Conservation (phyloP, 2,888 invertebrate species). For the Pycnomerus fuliginosus region DNA sequence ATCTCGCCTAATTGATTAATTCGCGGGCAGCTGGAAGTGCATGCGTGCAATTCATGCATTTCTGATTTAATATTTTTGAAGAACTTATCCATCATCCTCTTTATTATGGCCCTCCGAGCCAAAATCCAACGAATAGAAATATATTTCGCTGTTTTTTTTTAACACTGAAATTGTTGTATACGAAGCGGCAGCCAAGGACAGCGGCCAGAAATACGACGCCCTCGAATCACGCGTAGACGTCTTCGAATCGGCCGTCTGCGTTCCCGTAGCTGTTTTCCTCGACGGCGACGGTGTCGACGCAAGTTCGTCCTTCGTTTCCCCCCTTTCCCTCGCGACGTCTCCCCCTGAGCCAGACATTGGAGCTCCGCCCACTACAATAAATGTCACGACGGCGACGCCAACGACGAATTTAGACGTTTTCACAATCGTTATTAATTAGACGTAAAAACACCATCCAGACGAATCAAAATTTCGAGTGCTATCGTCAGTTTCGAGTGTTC, state of each 20-base stretch:
- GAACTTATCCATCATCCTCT: background rate
- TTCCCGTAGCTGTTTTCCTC: no score
- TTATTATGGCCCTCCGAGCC: background rate
- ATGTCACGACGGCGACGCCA: slow-evolving; percentile 11
- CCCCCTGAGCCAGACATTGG: slow-evolving; percentile 7
- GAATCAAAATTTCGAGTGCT: slow-evolving; percentile 2
- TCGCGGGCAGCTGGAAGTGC: no score
- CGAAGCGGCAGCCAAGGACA: slow-evolving; percentile 15
- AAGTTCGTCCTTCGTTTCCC: slow-evolving; percentile 1
- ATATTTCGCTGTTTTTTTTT: background rate
- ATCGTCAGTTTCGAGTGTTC: background rate
- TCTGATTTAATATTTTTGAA: background rate
- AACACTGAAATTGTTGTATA: slow-evolving; percentile 2
- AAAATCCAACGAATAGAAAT: background rate
- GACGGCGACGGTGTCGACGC: slow-evolving; percentile 14
- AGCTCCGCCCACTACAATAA: no score
- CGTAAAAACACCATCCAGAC: no score
- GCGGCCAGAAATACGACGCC: slow-evolving; percentile 18
- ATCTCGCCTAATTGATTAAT: no score
- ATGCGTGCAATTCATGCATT: no score
- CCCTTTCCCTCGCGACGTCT: slow-evolving; percentile 2
- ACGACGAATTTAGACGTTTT: slow-evolving; percentile 1
- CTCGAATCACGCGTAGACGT: slow-evolving; percentile 16
- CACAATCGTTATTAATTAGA: no score
- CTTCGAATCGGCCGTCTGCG: no score